These are phyloP conservation scores for Aeoliscus strigatus DNA, from an alignment of 2,797 vertebrate genomes.

Conservation along the genomic window DNA sequence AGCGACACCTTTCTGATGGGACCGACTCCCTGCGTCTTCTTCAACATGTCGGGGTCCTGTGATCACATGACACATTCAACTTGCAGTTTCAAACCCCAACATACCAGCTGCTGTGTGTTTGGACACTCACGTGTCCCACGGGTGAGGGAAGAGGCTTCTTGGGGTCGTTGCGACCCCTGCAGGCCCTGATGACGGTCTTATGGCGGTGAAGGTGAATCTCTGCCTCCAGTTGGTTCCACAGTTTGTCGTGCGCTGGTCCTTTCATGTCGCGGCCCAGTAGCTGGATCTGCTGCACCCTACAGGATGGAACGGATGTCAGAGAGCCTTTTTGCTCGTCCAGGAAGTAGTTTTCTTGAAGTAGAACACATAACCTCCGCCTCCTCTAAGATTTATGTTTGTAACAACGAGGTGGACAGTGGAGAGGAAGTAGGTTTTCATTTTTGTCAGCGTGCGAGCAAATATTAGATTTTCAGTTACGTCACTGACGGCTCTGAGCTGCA, in stretches of 20 bases:
- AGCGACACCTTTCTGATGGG: conserved; percentile 94
- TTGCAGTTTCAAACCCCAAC: no score
- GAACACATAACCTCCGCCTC: no score
- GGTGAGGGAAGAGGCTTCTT: conserved; percentile 89
- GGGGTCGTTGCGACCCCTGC: conserved; percentile 89
- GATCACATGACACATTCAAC: neutral
- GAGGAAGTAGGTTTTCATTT: no score
- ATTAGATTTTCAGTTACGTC: no score
- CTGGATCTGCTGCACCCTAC: conserved; percentile 96
- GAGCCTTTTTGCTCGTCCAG: no score
- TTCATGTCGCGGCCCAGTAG: conserved; percentile 97
- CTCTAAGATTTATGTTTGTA: no score
- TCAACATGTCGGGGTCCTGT: conserved; percentile 89
- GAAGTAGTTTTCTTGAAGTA: no score
- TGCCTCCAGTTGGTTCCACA: conserved; percentile 98
- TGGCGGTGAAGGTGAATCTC: conserved; percentile 98
- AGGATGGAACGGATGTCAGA: no score
- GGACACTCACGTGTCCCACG: conserved; percentile 85
- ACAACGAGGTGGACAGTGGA: no score
- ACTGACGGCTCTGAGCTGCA: no score
- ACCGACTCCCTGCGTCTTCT: conserved; percentile 97
- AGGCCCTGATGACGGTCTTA: conserved; percentile 96
- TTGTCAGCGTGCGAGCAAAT: no score
- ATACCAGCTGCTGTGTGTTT: no score
- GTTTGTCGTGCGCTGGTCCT: conserved; percentile 95